Base-by-base conservation (phyloP, 2,888 invertebrate genomes). In the Dasysyrphus tricinctus region DNA sequence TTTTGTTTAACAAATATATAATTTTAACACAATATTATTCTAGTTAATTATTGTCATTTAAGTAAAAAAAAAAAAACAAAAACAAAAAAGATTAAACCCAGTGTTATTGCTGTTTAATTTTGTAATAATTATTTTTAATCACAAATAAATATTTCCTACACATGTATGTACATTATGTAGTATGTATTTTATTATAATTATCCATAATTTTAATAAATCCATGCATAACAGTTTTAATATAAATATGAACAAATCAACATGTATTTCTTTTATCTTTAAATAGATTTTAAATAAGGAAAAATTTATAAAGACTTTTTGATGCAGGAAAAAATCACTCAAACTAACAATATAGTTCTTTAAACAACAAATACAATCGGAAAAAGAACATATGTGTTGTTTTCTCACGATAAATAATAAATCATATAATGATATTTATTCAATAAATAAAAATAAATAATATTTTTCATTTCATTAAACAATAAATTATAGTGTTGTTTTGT, bases 281-380 rank as follows among this genome's bases (percentile, higher is more conserved):
- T 81, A 81, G 56, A 81, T 81, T 81, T 81, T 81, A 57, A 76
- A 63, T 65, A 76, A 65, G 51, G 63, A 77, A 76, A 72, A 51
- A 72, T 72, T 14, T 61, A 61, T 51, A 51, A 32, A 61, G 69
- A 61, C 29, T 24, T 42, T 51, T 29, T 47, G 14, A 32, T 51
- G 29, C n/a, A 63, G 56, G 67, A 19, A 57, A 47, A 37, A 9
- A 29, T 54, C 32, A 42, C n/a, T 63, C 11, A 7, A 54, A 54
- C 56, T 56, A 70, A 67, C 32, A 79, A 42, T 63, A 37, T 34
- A 51, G 34, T 54, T 47, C 32, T 67, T 49, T 74, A 39, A 51
- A 69, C 44, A 75, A 67, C 61, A 29, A 42, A 65, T 44, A 47
- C 47, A 16, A 47, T n/a, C 7, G 6, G 5, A 54, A 37, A 11